Evolutionary conservation across 2,888 invertebrate species (phyloP).

Genomic region (Salpingus planirostris): DNA sequence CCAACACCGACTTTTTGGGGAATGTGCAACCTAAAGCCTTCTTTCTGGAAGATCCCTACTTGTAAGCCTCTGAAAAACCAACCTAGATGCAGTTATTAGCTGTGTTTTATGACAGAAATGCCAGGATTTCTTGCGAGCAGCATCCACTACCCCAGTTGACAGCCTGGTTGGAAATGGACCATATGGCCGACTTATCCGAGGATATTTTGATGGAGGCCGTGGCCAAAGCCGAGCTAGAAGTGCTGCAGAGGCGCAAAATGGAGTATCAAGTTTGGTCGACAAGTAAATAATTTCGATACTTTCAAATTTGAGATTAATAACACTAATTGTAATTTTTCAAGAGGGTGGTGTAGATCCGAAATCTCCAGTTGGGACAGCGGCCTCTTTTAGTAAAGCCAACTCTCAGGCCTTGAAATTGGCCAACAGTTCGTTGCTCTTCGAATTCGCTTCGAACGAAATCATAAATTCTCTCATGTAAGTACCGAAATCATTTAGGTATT

Average conservation of each 20-base stretch:
- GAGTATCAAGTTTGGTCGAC: slow-evolving; percentile 75
- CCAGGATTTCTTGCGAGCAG: slow-evolving; percentile 64
- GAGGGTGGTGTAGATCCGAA: slow-evolving; percentile 78
- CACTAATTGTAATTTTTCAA: no score
- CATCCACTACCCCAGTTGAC: slow-evolving; percentile 57
- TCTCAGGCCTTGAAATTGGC: slow-evolving; percentile 72
- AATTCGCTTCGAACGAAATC: slow-evolving; percentile 80
- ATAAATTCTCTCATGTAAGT: slow-evolving; percentile 52
- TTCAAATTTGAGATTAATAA: no score
- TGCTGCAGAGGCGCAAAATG: slow-evolving; percentile 64
- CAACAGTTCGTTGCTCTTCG: slow-evolving; percentile 77
- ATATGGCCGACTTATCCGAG: slow-evolving; percentile 57
- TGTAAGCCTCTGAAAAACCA: slow-evolving; percentile 54
- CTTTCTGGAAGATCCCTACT: slow-evolving; percentile 73
- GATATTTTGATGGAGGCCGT: slow-evolving; percentile 67
- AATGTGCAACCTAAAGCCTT: slow-evolving; percentile 81
- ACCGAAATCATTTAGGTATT: no score
- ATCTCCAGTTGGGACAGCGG: slow-evolving; percentile 78
- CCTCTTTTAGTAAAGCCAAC: slow-evolving; percentile 85
- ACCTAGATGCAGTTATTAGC: no score
- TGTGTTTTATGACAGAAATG: slow-evolving; percentile 46
- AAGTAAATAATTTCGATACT: slow-evolving; percentile 47
- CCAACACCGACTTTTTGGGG: slow-evolving; percentile 57
- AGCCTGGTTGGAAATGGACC: slow-evolving; percentile 63
- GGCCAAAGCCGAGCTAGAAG: slow-evolving; percentile 68